Conservation (phyloP, 2,888 invertebrate species). For the Rosalia funebris region DNA sequence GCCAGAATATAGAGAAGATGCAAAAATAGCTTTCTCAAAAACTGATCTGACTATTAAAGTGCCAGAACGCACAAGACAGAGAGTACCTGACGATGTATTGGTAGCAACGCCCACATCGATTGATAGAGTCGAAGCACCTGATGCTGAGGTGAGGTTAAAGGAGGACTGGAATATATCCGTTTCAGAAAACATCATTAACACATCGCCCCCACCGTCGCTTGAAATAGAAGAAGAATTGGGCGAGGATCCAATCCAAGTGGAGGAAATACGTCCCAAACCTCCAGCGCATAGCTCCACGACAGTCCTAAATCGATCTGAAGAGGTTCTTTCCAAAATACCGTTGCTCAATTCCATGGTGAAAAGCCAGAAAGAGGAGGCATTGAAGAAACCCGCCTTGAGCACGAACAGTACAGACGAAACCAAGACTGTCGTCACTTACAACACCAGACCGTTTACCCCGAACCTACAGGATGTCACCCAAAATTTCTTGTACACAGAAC, state of each 20-base stretch:
- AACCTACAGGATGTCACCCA: constrained; percentile 48
- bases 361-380: constrained; percentile 32
- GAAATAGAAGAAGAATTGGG: constrained; percentile 34
- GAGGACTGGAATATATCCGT: constrained; percentile 41
- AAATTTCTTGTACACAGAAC: constrained; percentile 58
- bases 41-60: constrained; percentile 17
- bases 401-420: constrained; percentile 45
- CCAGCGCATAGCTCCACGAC: constrained; percentile 2
- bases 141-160: constrained; percentile 26
- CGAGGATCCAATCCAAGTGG: background rate
- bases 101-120: background rate
- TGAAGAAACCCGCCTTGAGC: constrained; percentile 28
- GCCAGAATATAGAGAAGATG: constrained; percentile 24
- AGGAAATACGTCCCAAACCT: constrained; percentile 11
- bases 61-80: constrained; percentile 34
- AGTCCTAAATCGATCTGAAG: constrained; percentile 26
- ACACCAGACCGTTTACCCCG: constrained; percentile 28
- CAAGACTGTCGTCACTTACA: constrained; percentile 48
- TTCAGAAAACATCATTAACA: constrained; percentile 36
- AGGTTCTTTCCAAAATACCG: constrained; percentile 40
- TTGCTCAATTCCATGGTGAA: constrained; percentile 41
- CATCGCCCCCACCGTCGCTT: constrained; percentile 37
- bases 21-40: constrained; percentile 19
- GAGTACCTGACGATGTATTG: constrained; percentile 30
- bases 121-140: constrained; percentile 12